These are phyloP conservation scores for Epizoanthus stellaris DNA, from an alignment of 92 coral and sea anemone genomes.

Conservation along the genomic window DNA sequence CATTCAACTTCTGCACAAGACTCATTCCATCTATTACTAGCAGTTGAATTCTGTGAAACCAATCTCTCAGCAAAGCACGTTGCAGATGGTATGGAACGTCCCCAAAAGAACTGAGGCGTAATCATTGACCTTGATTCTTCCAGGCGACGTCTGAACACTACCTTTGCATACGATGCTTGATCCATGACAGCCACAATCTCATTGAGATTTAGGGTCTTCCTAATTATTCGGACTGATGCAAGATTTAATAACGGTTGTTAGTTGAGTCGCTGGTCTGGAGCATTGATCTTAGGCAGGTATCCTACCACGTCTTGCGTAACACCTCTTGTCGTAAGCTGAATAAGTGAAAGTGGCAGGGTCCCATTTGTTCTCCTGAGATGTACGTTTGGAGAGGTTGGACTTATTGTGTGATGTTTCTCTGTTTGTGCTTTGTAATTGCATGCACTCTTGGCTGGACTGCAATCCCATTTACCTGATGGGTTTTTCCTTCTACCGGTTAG, in stretches of 20 bases:
- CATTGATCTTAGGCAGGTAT: constrained; percentile 62
- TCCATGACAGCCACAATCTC: constrained; percentile 60
- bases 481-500: too few species aligned
- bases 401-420: constrained; percentile 42
- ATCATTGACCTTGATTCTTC: constrained; percentile 2
- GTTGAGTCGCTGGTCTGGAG: constrained; percentile 39
- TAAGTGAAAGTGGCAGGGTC: constrained; percentile 24
- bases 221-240: constrained; percentile 40
- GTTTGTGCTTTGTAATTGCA: constrained; percentile 44
- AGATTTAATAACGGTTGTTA: constrained; percentile 46
- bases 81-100: constrained; percentile 60
- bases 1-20: constrained; percentile 31
- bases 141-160: constrained; percentile 32
- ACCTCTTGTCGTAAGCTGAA: not conserved
- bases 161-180: constrained; percentile 53
- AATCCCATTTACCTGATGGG: too few species aligned
- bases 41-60: constrained; percentile 38
- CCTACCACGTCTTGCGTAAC: constrained; percentile 50
- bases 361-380: constrained; percentile 42
- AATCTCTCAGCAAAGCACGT: constrained; percentile 31
- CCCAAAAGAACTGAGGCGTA: constrained; percentile 45
- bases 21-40: constrained; percentile 40
- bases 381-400: constrained; percentile 20
- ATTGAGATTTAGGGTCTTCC: constrained; percentile 28
- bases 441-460: constrained; percentile 64